Conservation (phyloP, 2,113 vertebrate genomes). For the Leucoraja erinaceus region DNA sequence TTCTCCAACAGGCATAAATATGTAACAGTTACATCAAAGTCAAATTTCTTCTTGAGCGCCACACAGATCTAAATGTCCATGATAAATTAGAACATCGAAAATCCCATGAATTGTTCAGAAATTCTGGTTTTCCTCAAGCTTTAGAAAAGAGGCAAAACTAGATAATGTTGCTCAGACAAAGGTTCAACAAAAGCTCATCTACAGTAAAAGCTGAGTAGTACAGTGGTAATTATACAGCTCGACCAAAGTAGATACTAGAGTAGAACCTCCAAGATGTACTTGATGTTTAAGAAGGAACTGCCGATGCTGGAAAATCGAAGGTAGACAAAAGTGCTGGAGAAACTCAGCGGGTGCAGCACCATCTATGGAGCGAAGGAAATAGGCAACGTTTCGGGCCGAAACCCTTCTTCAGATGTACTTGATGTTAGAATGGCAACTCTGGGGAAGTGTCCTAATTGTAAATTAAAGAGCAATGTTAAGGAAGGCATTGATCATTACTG, state of each 20-base stretch:
- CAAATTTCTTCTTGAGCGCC: neutral
- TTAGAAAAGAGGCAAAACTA: neutral
- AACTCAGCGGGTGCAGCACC: too few relatives aligned
- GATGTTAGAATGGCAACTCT: neutral
- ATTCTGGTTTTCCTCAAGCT: neutral
- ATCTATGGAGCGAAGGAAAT: too few relatives aligned
- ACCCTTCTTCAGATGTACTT: neutral
- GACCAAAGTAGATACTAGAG: neutral
- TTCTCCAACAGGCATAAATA: conserved; percentile 4
- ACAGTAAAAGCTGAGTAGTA: neutral
- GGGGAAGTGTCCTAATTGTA: neutral
- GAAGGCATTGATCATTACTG: neutral
- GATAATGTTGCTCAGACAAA: neutral
- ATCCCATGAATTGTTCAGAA: conserved; percentile 3
- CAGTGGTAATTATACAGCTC: neutral
- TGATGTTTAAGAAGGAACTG: too few relatives aligned
- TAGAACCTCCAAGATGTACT: neutral
- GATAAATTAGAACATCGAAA: neutral
- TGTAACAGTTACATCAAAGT: neutral
- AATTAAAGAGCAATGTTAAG: neutral
- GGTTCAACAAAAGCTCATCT: neutral
- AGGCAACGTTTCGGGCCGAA: too few relatives aligned
- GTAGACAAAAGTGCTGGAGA: too few relatives aligned
- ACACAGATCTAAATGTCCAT: neutral
- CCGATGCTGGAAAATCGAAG: too few relatives aligned